phyloP scores from a whole-genome alignment of 2,113 vertebrate species.

The Zosterops borbonicus region DNA sequence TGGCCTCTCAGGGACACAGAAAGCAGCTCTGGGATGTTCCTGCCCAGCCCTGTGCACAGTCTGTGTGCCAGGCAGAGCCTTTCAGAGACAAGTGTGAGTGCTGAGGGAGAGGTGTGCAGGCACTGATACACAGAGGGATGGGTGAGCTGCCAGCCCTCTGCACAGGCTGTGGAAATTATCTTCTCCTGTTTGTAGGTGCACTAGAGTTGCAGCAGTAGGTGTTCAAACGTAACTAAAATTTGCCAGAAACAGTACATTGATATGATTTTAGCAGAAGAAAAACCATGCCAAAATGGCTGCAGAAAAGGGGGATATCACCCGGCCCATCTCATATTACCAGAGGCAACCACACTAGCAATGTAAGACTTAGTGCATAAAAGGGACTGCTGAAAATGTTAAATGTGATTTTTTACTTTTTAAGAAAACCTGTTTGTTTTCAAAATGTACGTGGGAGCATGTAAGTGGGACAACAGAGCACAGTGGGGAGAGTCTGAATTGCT shows the following conservation, averaged over 20 bases:
- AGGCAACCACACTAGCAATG: neutral
- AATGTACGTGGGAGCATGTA: rapidly evolving
- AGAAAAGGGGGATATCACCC: neutral
- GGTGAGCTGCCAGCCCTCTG: neutral
- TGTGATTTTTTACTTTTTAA: neutral
- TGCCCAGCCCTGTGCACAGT: neutral
- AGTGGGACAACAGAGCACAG: neutral
- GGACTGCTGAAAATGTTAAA: neutral
- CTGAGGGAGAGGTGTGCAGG: neutral
- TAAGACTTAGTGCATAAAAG: neutral
- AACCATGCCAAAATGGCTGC: neutral
- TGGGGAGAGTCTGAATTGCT: neutral
- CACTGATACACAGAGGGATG: neutral
- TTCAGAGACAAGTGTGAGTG: neutral
- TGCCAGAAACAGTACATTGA: neutral
- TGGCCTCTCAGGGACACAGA: neutral
- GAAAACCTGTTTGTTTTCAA: neutral
- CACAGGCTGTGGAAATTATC: neutral
- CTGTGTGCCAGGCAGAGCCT: neutral
- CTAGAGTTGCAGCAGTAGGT: neutral
- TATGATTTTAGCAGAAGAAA: neutral
- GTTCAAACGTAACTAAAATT: neutral
- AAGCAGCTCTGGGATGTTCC: neutral
- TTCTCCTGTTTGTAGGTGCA: neutral
- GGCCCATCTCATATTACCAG: neutral